phyloP scores from a whole-genome alignment of 2,113 vertebrate species.

The Oceanites oceanicus region DNA sequence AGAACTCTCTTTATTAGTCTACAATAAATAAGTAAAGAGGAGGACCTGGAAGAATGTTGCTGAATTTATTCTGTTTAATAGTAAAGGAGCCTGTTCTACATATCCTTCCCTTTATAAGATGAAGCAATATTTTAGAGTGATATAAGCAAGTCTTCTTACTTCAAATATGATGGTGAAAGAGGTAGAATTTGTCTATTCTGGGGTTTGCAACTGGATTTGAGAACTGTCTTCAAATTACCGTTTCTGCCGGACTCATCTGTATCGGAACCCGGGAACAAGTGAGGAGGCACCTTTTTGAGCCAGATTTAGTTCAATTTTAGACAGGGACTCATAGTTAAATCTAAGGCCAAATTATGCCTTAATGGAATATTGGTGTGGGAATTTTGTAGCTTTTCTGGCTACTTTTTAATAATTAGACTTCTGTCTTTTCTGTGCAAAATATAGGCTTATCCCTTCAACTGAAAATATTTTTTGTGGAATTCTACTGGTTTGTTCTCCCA shows the following conservation, averaged over 20 bases:
- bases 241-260: background rate
- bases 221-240: background rate
- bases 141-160: background rate
- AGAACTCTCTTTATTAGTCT: background rate
- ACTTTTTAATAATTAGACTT: background rate
- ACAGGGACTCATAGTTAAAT: background rate
- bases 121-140: background rate
- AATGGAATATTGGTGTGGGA: background rate
- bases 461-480: background rate
- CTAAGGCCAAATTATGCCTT: background rate
- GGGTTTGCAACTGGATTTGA: background rate
- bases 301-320: background rate
- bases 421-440: background rate
- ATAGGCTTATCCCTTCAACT: background rate
- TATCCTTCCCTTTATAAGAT: background rate
- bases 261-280: background rate
- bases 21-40: background rate
- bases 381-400: background rate
- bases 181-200: background rate
- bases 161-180: background rate
- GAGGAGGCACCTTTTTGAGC: background rate
- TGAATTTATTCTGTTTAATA: background rate
- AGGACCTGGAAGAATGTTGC: background rate
- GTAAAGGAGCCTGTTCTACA: background rate
- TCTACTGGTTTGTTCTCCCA: background rate